Base-by-base conservation (phyloP, 2,797 vertebrate species). In the Geotrypetes seraphini region DNA sequence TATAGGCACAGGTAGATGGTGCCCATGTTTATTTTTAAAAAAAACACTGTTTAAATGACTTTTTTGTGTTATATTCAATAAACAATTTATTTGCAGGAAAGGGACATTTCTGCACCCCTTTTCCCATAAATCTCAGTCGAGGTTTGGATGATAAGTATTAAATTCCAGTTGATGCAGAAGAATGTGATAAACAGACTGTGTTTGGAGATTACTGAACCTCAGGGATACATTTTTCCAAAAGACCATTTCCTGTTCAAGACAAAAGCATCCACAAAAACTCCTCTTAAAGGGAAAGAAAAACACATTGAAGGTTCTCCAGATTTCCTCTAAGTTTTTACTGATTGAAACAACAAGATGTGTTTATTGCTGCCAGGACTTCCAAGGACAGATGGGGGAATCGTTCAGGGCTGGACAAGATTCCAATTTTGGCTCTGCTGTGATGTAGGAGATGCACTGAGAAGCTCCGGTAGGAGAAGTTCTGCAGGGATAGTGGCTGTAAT, bases 401-500 rank as follows among this genome's bases (percentile, higher is more conserved):
- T 43, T 17, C 18, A 41, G 45, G 66, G 40, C 57, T 3, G 1
- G 7, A n/a, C n/a, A n/a, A n/a, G n/a, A n/a, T n/a, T n/a, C n/a
- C n/a, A n/a, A n/a, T n/a, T n/a, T n/a, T n/a, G n/a, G n/a, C n/a
- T n/a, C n/a, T n/a, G n/a, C n/a, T n/a, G n/a, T n/a, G n/a, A n/a
- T n/a, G n/a, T n/a, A n/a, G n/a, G n/a, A n/a, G 20, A 19, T 6
- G 16, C n/a, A 8, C 35, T 47, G 50, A 12, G 8, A 26, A 30
- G 11, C 38, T 25, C 0, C 0, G 21, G 36, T 22, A 8, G 11
- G 15, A 13, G 11, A 17, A 2, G n/a, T 28, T 13, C 27, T 28
- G n/a, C 28, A 10, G 7, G 2, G 5, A 4, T 5, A 8, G 8
- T 17, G 10, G 10, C n/a, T 5, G 5, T 7, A 26, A 4, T 9